These are phyloP conservation scores for Tenthredo notha DNA, from an alignment of 2,888 invertebrate species.

Conservation along the genomic window DNA sequence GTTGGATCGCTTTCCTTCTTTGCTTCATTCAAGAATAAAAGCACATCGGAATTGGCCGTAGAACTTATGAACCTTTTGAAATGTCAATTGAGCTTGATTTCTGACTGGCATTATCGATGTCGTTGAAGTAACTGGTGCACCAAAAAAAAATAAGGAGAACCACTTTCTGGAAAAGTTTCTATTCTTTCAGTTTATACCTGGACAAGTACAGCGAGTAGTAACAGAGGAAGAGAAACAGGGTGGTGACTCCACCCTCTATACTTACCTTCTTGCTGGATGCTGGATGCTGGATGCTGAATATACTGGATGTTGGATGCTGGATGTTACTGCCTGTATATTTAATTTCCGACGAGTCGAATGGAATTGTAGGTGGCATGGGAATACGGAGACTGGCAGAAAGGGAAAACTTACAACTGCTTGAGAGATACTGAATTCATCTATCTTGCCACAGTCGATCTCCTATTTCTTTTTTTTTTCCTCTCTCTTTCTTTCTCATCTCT, in stretches of 20 bases:
- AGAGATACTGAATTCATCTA: slow-evolving; percentile 45
- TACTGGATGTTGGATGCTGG: slow-evolving; percentile 28
- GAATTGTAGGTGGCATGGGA: slow-evolving; percentile 64
- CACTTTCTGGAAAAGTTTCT: slow-evolving; percentile 39
- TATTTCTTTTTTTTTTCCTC: neutral
- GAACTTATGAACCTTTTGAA: neutral
- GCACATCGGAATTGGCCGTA: neutral
- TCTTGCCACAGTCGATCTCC: slow-evolving; percentile 37
- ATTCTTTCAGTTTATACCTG: slow-evolving; percentile 25
- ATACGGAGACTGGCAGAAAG: slow-evolving; percentile 60
- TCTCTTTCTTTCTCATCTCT: neutral
- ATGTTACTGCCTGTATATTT: slow-evolving; percentile 69
- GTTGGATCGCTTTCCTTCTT: neutral
- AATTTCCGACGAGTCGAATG: slow-evolving; percentile 74
- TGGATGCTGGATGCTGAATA: slow-evolving; percentile 29
- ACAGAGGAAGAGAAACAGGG: neutral
- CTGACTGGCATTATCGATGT: slow-evolving; percentile 22
- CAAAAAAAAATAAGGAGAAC: slow-evolving; percentile 16
- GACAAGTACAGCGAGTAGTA: slow-evolving; percentile 16
- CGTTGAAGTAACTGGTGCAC: neutral
- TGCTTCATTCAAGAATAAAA: neutral
- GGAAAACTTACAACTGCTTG: slow-evolving; percentile 62
- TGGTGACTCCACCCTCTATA: neutral
- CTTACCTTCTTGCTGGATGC: slow-evolving; percentile 24
- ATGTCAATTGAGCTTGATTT: slow-evolving; percentile 32